These are phyloP conservation scores for Actinia equina DNA, from an alignment of 64 coral and sea anemone genomes.

Conservation along the genomic window DNA sequence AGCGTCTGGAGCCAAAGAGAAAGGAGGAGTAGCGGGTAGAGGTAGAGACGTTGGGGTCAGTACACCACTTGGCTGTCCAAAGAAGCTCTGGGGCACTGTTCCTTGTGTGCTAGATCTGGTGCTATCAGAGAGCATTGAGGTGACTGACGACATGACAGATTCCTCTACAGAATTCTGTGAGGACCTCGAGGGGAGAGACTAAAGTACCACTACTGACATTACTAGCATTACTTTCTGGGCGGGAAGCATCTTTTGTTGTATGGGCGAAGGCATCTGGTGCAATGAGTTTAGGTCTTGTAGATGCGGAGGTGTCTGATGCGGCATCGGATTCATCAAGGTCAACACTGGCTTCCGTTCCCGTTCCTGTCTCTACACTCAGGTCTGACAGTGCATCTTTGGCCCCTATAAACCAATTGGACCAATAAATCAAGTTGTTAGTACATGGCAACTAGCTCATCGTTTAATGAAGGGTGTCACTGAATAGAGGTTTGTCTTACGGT, in stretches of 20 bases:
- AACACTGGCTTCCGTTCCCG: constrained; percentile 74
- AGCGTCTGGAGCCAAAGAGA: constrained; percentile 37
- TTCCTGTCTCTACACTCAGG: constrained; percentile 74
- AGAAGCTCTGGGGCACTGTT: neutral
- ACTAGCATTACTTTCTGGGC: constrained; percentile 34
- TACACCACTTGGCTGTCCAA: neutral
- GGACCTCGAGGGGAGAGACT: constrained; percentile 58
- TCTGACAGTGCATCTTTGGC: constrained; percentile 86
- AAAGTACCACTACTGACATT: constrained; percentile 58
- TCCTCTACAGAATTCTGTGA: constrained; percentile 19
- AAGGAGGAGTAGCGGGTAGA: constrained; percentile 53
- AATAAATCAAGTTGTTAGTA: no score
- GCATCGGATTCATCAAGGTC: constrained; percentile 78
- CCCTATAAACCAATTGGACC: constrained; percentile 16
- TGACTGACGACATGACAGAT: constrained; percentile 36
- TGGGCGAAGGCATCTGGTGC: constrained; percentile 81
- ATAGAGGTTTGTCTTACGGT: no score
- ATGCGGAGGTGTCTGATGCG: constrained; percentile 22
- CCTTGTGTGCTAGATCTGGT: constrained; percentile 38
- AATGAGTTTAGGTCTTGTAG: constrained; percentile 61
- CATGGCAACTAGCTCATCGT: no score
- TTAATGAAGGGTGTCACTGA: no score
- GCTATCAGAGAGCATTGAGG: constrained; percentile 64
- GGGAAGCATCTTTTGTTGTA: neutral
- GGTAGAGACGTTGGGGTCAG: constrained; percentile 53